Conservation (phyloP, 2,888 invertebrate genomes). For the Phytoseiulus persimilis region DNA sequence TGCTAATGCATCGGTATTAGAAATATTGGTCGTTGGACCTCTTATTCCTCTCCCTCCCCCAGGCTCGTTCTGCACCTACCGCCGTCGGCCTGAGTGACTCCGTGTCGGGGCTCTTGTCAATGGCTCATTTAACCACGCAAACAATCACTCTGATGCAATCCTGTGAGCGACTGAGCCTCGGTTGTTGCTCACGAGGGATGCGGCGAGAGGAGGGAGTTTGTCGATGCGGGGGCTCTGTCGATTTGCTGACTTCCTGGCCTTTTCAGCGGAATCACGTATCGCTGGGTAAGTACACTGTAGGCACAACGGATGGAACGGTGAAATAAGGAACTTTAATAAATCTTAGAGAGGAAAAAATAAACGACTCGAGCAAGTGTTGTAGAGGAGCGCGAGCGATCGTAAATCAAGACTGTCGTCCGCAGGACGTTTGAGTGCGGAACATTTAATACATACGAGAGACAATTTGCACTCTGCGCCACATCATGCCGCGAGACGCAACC, state of each 20-base stretch:
- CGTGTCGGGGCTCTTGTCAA: neutral
- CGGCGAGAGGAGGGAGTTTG: neutral
- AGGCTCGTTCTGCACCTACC: neutral
- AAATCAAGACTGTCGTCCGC: neutral
- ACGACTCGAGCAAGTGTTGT: neutral
- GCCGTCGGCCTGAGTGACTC: neutral
- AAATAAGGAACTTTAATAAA: conserved; percentile 5
- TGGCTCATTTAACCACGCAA: neutral
- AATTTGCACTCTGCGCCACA: neutral
- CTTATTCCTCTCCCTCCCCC: neutral
- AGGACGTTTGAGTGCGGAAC: neutral
- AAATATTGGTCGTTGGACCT: neutral
- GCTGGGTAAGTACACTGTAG: neutral
- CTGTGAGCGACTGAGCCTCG: neutral
- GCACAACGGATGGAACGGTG: neutral
- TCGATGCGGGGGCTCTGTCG: neutral
- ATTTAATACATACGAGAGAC: neutral
- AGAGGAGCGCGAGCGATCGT: neutral
- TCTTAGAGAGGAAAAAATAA: conserved; percentile 5
- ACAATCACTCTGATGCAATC: neutral
- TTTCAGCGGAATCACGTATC: neutral
- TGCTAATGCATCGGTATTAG: neutral
- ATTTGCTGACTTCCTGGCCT: neutral
- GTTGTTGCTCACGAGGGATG: neutral
- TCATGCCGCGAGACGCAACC: neutral